Evolutionary conservation across 2,797 vertebrate species (phyloP).

Genomic region (Gobio occitaniae): DNA sequence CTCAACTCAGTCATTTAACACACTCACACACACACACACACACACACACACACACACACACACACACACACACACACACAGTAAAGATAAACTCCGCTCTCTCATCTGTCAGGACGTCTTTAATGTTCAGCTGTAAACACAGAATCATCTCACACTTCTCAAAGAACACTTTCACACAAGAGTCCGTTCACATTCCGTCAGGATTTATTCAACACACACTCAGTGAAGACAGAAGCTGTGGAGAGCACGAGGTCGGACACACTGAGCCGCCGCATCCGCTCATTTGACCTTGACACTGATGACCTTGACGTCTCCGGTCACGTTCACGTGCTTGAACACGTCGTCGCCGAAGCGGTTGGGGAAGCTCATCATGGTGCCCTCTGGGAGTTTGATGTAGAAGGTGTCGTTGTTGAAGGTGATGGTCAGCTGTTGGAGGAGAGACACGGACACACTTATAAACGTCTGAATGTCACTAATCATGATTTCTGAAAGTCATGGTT

Average conservation of each 20-base stretch:
- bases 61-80: background rate
- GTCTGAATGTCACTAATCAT: background rate
- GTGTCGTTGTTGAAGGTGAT: constrained; percentile 73
- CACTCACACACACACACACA: background rate
- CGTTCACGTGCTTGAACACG: constrained; percentile 72
- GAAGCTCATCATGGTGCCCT: constrained; percentile 74
- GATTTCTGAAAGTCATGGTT: background rate
- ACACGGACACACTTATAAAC: background rate
- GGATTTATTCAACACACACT: constrained; percentile 60
- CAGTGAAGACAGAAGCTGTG: background rate
- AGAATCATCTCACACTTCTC: background rate
- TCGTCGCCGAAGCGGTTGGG: constrained; percentile 79
- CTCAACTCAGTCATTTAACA: background rate
- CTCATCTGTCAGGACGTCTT: background rate
- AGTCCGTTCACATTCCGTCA: background rate
- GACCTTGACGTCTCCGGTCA: constrained; percentile 68
- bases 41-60: background rate
- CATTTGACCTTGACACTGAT: constrained; percentile 74
- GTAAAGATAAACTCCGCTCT: background rate
- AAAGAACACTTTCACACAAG: background rate
- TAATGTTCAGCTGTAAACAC: too few relatives aligned
- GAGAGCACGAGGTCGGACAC: background rate
- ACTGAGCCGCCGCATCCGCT: constrained; percentile 8
- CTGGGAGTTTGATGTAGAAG: constrained; percentile 78
- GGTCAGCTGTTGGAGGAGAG: constrained; percentile 66